Evolutionary conservation across 1,140 invertebrate species (phyloP), one percentile per base, ranked within the genome.

Genomic region (Archegozetes longisetosus): DNA sequence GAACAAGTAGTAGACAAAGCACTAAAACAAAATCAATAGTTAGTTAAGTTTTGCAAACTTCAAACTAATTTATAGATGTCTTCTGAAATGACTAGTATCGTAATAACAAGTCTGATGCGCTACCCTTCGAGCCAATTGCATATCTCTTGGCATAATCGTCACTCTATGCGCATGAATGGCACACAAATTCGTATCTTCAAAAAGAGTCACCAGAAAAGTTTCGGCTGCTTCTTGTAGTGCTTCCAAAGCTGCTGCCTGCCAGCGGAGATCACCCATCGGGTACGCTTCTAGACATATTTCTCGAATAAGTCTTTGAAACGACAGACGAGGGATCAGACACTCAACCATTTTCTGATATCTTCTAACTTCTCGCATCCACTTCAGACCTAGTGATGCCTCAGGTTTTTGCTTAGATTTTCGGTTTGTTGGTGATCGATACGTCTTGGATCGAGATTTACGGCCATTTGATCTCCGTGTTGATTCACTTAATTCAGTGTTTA

Each of bases 181-280:
- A 48, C 70, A 73, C 12, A 74, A 51, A 52, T 70, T 68, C 2
- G 72, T 49, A 56, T 73, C 73, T 58, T 73, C 72, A 55, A 73
- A 73, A 17, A 73, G 57, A 26, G 60, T 54, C 9, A 69, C 60
- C 9, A 74, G 48, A 59, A 69, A 74, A 6, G 64, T 63, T 56
- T 73, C 72, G 14, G 69, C 62, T 2, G 70, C 71, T 62, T 73
- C 68, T 53, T 70, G 68, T 6, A 73, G 57, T n/a, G 66, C 66
- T 20, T 48, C 22, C 17, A 67, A 17, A 6, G 65, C 64, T 17
- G 83, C 81, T 64, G 81, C 84, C 70, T 87, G 85, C 73, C 87
- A 87, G 70, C 84, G 79, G 29, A 87, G 69, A 72, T 87, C 84
- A 28, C 83, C 84, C 67, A 78, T 77, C 71, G 77, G 77, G 71